phyloP scores from a whole-genome alignment of 2,113 vertebrate genomes.

The Solenodon paradoxus region DNA sequence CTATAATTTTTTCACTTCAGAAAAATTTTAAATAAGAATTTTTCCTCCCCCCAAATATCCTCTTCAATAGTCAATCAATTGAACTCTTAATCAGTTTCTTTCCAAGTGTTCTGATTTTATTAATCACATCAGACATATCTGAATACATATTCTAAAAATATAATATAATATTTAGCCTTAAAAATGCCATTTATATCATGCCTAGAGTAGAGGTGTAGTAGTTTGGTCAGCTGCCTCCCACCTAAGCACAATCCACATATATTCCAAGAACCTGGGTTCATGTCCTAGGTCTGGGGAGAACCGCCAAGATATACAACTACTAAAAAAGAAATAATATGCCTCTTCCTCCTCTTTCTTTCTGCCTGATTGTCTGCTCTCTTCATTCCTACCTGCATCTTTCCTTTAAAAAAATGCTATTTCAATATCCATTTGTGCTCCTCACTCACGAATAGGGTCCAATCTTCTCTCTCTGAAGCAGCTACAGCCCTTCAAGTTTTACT shows the following conservation, averaged over 20 bases:
- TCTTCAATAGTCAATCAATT: not conserved
- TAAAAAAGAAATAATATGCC: too few species aligned
- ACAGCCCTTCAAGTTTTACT: not conserved
- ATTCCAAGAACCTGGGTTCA: too few species aligned
- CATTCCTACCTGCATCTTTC: too few species aligned
- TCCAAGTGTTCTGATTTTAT: conserved; percentile 27
- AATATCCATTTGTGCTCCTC: not conserved
- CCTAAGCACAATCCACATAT: too few species aligned
- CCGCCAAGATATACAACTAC: too few species aligned
- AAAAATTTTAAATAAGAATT: conserved; percentile 7
- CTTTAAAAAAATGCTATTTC: too few species aligned
- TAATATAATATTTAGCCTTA: not conserved
- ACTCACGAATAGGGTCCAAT: not conserved
- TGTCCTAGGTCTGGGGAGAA: too few species aligned
- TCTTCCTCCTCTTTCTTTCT: too few species aligned
- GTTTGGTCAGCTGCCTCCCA: too few species aligned
- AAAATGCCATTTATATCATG: conserved; percentile 12
- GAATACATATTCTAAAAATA: conserved; percentile 5
- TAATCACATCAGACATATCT: not conserved
- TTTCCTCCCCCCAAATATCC: not conserved
- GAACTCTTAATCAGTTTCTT: not conserved
- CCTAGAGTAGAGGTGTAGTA: too few species aligned
- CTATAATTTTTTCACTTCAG: not conserved
- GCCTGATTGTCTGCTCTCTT: too few species aligned
- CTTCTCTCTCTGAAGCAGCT: not conserved